Base-by-base conservation (phyloP, 1,140 invertebrate species). In the Calliopsis andreniformis region DNA sequence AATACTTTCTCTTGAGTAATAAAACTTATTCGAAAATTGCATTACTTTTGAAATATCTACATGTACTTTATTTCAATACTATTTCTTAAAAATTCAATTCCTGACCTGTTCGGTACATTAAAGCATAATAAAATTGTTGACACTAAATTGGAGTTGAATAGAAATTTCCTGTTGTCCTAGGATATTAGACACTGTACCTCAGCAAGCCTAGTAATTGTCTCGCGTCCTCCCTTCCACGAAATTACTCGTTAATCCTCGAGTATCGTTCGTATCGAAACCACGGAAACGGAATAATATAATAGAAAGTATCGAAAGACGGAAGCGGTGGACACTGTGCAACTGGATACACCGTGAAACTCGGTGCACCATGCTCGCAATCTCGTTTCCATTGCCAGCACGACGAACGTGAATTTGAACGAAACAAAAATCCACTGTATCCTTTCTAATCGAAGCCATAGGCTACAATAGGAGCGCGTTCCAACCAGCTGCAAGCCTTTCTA, bases 301-400 rank as follows among this genome's bases (percentile, higher is more conserved):
- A 71, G 58, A 71, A 71, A 71, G 68, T 71, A 62, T 62, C 43
- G 20, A 25, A 45, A 62, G 68, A 62, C 43, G 68, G 68, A 71
- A 71, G 30, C 58, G 32, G 55, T 70, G 32, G 55, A 70, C 68
- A 35, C 20, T 5, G 28, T n/a, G 43, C 20, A 16, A 20, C 23
- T 51, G 20, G 23, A 71, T 30, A 59, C 16, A 45, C 16, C 4
- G 42, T 47, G 23, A 62, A 45, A 49, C 18, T 18, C 56, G 32
- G 20, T 53, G 23, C 20, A 3, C 47, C 47, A n/a, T 49, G 3
- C 3, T 53, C 16, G 39, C 53, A 25, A 47, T 68, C 66, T 20
- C 32, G 43, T 68, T 58, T 58, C 51, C 51, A 56, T 68, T 35
- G 53, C 16, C 6, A 20, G 8, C 32, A 68, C 45, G 20, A 10